Percentiles rank a stretch among this genome's conserved stretches.
Conservation (phyloP, 2,113 vertebrate genomes). For the Hemibagrus wyckioides region DNA sequence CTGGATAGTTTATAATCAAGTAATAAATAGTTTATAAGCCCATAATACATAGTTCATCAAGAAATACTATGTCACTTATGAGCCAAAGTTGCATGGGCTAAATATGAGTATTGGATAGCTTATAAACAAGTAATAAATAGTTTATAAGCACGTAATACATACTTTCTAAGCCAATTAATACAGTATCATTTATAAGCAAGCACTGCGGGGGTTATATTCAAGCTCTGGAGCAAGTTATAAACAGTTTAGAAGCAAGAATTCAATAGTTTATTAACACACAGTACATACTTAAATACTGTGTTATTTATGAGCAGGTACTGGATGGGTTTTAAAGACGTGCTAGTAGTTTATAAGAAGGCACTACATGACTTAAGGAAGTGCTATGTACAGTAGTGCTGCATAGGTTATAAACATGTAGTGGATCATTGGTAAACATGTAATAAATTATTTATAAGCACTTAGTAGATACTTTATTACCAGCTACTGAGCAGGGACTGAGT, state of each 20-base stretch:
- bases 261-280: neutral
- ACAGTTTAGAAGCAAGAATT: neutral
- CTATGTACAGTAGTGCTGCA: neutral
- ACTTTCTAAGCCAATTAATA: too few species aligned
- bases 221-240: neutral
- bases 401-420: neutral
- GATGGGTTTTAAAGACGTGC: neutral
- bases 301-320: neutral
- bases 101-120: too few species aligned
- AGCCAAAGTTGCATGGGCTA: neutral
- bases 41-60: neutral
- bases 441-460: neutral
- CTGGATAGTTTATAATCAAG: neutral
- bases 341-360: neutral
- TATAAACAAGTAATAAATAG: neutral
- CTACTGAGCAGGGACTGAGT: neutral
- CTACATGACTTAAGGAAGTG: too few species aligned
- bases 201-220: too few species aligned
- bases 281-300: neutral
- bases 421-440: neutral
- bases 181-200: too few species aligned
- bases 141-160: too few species aligned
- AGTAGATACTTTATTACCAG: neutral
- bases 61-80: neutral
- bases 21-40: neutral